A percentile compares a stretch with the other conserved stretches of the same genome.
Evolutionary conservation across 2,888 invertebrate species (phyloP).

Genomic region (Salticus scenicus): DNA sequence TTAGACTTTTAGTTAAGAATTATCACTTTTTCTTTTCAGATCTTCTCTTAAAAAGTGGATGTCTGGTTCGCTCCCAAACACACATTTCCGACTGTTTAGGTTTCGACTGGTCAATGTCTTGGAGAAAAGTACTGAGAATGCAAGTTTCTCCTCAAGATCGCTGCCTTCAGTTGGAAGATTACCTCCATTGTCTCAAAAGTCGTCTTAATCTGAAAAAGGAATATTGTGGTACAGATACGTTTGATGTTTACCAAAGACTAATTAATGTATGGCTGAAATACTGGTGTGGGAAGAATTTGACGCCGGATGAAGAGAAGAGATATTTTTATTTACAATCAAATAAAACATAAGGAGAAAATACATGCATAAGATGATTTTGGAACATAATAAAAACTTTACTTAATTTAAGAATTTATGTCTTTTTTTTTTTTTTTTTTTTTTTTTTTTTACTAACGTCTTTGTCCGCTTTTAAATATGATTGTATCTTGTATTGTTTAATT

Average conservation of each 20-base stretch:
- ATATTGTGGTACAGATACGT: constrained; percentile 25
- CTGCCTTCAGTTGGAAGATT: constrained; percentile 5
- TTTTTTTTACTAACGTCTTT: too few species aligned
- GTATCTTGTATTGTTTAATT: too few species aligned
- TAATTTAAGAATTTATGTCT: too few species aligned
- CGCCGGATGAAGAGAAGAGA: background rate
- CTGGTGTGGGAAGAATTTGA: constrained; percentile 44
- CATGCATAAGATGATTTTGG: too few species aligned
- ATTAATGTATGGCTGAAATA: constrained; percentile 43
- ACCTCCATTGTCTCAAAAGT: constrained; percentile 16
- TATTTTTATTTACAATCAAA: constrained; percentile 5
- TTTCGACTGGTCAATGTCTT: constrained; percentile 37
- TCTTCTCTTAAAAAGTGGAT: constrained; percentile 24
- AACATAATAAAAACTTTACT: too few species aligned
- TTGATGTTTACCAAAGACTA: constrained; percentile 28
- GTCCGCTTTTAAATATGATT: too few species aligned
- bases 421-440: too few species aligned
- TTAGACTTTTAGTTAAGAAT: too few species aligned
- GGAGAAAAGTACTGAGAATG: constrained; percentile 39
- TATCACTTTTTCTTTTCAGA: constrained; percentile 33
- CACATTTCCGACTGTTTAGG: constrained; percentile 19
- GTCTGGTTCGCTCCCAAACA: constrained; percentile 7
- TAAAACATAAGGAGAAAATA: too few species aligned
- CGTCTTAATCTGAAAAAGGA: background rate
- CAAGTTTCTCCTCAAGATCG: constrained; percentile 35